phyloP scores from a whole-genome alignment of 2,888 invertebrate species.

The Drosophila yooni region DNA sequence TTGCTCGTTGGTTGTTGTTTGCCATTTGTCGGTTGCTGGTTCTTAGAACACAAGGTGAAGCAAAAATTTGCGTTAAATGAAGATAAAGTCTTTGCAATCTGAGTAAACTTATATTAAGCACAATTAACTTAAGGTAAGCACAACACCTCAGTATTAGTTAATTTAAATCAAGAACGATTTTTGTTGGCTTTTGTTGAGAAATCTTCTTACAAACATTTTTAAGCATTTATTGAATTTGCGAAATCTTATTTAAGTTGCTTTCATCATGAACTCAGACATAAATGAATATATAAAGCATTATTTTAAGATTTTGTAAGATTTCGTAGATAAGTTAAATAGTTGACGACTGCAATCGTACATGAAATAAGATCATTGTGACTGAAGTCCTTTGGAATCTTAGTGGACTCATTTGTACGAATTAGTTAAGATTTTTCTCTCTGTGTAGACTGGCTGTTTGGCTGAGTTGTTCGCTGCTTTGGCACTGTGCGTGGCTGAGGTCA shows the following conservation, averaged over 20 bases:
- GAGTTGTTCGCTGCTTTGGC: background rate
- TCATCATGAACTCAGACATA: background rate
- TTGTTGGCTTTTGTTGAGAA: too few relatives aligned
- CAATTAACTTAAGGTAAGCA: background rate
- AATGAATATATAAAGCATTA: background rate
- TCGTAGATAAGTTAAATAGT: background rate
- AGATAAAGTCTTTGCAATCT: background rate
- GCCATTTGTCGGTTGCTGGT: background rate
- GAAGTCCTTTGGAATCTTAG: background rate
- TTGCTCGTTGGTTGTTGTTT: background rate
- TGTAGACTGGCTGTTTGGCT: background rate
- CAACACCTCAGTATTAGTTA: background rate
- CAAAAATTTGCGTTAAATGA: background rate
- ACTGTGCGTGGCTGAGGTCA: constrained; percentile 61
- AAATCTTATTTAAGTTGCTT: background rate
- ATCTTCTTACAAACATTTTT: background rate
- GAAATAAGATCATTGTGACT: too few relatives aligned
- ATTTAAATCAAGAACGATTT: background rate
- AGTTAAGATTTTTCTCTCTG: background rate
- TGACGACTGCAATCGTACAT: background rate
- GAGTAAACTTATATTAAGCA: background rate
- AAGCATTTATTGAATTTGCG: background rate
- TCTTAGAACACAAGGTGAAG: background rate
- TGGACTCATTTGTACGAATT: background rate
- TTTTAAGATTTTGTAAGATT: background rate